Conservation (phyloP, 53 echinoderm and acorn worm species). For the Zoroaster sp. region DNA sequence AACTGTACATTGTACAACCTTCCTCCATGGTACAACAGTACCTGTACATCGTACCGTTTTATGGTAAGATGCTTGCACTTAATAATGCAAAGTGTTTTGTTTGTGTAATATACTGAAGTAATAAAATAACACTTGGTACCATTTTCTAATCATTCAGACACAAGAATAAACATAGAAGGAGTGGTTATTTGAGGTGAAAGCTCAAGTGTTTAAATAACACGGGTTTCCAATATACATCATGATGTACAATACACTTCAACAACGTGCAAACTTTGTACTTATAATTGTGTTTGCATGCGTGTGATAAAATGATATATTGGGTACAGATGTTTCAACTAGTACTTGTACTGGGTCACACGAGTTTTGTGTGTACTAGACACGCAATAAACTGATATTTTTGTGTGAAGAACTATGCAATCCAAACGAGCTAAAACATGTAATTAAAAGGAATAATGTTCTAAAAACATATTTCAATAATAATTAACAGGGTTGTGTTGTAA, state of each 20-base stretch:
- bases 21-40: no score
- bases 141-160: not conserved
- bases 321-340: not conserved
- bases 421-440: no score
- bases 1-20: no score
- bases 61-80: not conserved
- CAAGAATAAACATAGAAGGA: not conserved
- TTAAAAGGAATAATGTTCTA: no score
- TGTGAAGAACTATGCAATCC: no score
- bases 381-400: no score
- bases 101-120: not conserved
- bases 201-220: slow-evolving; percentile 19
- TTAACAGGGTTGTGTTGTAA: no score
- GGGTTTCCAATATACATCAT: not conserved
- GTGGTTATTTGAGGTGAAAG: not conserved
- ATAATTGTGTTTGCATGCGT: slow-evolving; percentile 20
- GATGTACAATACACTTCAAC: not conserved
- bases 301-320: slow-evolving; percentile 23
- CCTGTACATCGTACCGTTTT: not conserved
- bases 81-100: not conserved
- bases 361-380: not conserved
- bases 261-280: slow-evolving; percentile 21
- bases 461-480: no score
- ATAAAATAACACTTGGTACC: not conserved
- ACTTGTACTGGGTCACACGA: not conserved